These are phyloP conservation scores for Euthynnus affinis DNA, from an alignment of 2,797 vertebrate species.

Conservation along the genomic window DNA sequence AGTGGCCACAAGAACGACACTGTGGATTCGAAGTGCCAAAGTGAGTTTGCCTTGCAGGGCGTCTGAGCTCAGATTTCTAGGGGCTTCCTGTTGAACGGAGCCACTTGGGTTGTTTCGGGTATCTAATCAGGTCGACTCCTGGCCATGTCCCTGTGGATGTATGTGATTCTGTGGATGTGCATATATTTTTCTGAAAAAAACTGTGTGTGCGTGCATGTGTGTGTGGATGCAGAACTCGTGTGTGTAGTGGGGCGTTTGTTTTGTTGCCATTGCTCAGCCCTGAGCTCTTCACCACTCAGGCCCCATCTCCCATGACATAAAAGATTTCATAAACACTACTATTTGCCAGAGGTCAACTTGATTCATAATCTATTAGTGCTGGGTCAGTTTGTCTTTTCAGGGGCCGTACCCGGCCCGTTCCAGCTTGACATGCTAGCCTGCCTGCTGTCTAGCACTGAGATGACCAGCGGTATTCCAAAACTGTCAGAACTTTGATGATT, in stretches of 20 bases:
- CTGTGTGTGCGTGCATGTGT: background rate
- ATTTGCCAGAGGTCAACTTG: slow-evolving; percentile 58
- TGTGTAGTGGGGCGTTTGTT: slow-evolving; percentile 19
- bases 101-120: background rate
- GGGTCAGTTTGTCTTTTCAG: slow-evolving; percentile 72
- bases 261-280: slow-evolving; percentile 38
- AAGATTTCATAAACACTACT: slow-evolving; percentile 62
- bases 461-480: slow-evolving; percentile 20
- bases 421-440: slow-evolving; percentile 33
- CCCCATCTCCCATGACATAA: slow-evolving; percentile 51
- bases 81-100: slow-evolving; percentile 1
- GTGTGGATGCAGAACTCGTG: background rate
- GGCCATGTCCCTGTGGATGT: background rate
- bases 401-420: slow-evolving; percentile 21
- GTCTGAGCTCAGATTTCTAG: background rate
- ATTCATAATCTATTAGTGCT: slow-evolving; percentile 71
- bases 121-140: background rate
- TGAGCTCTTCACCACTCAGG: slow-evolving; percentile 42
- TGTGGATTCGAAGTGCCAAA: no score
- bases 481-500: background rate
- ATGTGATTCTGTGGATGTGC: background rate
- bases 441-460: slow-evolving; percentile 21
- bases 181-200: slow-evolving; percentile 1
- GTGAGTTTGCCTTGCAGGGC: no score
- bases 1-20: no score